Percentiles rank a stretch among this genome's conserved stretches.
phyloP scores from a whole-genome alignment of 2,888 invertebrate species.

The Pammene aurita region DNA sequence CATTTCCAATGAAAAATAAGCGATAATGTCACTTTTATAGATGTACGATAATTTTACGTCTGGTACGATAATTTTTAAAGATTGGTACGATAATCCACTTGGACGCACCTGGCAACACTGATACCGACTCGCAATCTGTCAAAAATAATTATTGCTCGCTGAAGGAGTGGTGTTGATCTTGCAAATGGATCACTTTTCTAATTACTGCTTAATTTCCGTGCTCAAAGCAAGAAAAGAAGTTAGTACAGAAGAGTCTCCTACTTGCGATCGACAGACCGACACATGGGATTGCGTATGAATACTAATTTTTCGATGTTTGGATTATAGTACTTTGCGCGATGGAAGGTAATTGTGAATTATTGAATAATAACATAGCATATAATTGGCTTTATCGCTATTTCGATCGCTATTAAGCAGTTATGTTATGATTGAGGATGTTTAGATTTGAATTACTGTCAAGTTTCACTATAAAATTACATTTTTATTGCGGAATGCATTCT shows the following conservation, averaged over 20 bases:
- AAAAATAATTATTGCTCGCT: slow-evolving; percentile 35
- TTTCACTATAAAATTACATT: background rate
- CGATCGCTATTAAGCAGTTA: slow-evolving; percentile 3
- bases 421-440: slow-evolving; percentile 17
- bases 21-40: too few relatives aligned
- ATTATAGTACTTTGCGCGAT: slow-evolving; percentile 22
- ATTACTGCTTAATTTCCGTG: slow-evolving; percentile 29
- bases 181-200: slow-evolving; percentile 41
- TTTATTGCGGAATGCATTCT: slow-evolving; percentile 1
- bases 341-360: slow-evolving; percentile 41
- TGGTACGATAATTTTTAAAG: too few relatives aligned
- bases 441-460: background rate
- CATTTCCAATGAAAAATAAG: too few relatives aligned
- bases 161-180: slow-evolving; percentile 40
- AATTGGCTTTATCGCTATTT: slow-evolving; percentile 29
- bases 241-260: slow-evolving; percentile 7
- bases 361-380: slow-evolving; percentile 36
- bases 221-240: slow-evolving; percentile 26
- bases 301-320: slow-evolving; percentile 12
- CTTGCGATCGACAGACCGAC: slow-evolving; percentile 11
- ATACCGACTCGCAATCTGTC: slow-evolving; percentile 30
- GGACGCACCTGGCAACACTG: too few relatives aligned
- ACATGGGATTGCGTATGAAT: slow-evolving; percentile 23
- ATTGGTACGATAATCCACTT: too few relatives aligned
- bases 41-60: too few relatives aligned